Evolutionary conservation across 2,888 invertebrate species (phyloP), one percentile per base, ranked within the genome.

Genomic region (Darwinula stevensoni): DNA sequence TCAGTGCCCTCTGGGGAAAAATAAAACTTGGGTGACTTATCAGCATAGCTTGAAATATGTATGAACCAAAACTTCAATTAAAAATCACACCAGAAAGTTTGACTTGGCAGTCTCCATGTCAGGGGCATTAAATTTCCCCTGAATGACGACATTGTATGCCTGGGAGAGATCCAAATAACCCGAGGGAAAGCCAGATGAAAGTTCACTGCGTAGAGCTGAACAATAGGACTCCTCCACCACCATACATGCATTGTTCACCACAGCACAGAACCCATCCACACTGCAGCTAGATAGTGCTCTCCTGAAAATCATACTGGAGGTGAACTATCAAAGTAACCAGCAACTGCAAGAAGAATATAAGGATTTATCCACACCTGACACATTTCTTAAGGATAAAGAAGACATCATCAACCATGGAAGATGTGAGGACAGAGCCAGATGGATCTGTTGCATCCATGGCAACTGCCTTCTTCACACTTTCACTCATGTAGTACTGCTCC

Each of bases 371-470:
- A 39, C 47, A 67, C 75, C 73, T 62, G 31, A 91, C 73, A 43
- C 86, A 82, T 55, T 94, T 94, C 44, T 84, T 70, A 3, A 91
- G 67, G 40, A 97, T 84, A 50, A 82, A 97, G 54, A 94, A 94
- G 1, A 88, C 74, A 52, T 97, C 94, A 50, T 97, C 97, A 0
- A 94, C 75, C 59, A 97, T 70, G 40, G 80, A 86, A 3, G 86
- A 84, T 2, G 70, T 70, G 17, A 52, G 31, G 5, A 12, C 14
- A 30, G 11, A 15, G 6, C 14, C 31, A 11, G 6, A 4, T 31
- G 62, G 39, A 65, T 73, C 37, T 71, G 54, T 43, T 65, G 68
- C 54, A 44, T 82, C 78, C 59, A 82, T 59, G 35, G 64, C 63
- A 31, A 82, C 61, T 2, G 88, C 94, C 53, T 91, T 94, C 30